phyloP scores from a whole-genome alignment of 2,113 vertebrate species.

The Rhizomys pruinosus region DNA sequence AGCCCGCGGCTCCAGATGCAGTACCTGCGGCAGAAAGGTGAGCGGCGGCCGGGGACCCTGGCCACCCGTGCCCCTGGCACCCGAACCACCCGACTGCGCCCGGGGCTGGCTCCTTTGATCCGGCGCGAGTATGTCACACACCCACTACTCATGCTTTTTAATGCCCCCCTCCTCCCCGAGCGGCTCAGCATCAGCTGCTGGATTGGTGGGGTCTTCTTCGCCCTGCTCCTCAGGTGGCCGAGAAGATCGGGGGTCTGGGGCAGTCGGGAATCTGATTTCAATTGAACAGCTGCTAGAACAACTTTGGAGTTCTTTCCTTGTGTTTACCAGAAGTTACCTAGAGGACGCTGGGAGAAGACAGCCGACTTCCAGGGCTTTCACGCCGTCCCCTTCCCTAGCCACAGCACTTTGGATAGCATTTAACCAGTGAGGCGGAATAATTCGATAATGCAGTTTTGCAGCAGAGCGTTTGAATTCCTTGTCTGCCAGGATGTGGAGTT shows the following conservation, averaged over 20 bases:
- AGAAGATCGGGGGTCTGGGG: neutral
- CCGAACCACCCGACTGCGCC: neutral
- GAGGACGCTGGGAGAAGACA: neutral
- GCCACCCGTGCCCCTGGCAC: neutral
- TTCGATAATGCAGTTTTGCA: constrained; percentile 9
- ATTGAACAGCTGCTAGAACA: constrained; percentile 43
- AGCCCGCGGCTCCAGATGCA: constrained; percentile 89
- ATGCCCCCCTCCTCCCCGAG: fast-evolving
- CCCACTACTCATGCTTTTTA: neutral
- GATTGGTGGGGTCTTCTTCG: neutral
- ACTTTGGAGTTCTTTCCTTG: neutral
- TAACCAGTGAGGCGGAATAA: constrained; percentile 59
- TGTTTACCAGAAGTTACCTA: neutral
- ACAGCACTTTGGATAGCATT: neutral
- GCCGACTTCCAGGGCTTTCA: neutral
- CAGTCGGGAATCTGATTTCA: neutral
- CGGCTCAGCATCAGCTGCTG: neutral
- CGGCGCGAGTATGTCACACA: neutral
- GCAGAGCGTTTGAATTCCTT: constrained; percentile 13
- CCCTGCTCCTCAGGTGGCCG: fast-evolving
- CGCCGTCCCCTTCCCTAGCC: neutral
- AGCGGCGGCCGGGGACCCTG: neutral
- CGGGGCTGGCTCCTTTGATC: too few species aligned
- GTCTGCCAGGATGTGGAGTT: neutral
- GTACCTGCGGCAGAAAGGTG: constrained; percentile 95